Base-by-base conservation (phyloP, 1,140 invertebrate genomes). In the Neotoxoptera formosana region DNA sequence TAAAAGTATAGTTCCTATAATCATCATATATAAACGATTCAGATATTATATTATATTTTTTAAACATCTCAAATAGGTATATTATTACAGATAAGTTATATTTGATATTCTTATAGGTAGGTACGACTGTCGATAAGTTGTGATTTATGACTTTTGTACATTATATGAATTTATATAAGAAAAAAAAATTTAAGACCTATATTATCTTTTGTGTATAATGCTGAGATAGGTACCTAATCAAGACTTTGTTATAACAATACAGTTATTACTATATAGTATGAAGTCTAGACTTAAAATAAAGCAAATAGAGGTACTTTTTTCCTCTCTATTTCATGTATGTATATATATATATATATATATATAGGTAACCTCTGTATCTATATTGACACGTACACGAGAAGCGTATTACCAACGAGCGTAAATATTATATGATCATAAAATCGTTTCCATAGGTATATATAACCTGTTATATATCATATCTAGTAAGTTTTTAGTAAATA, bases 361-460 rank as follows among this genome's bases (percentile, higher is more conserved):
- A 41, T 41, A 41, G 41, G 41, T 41, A 41, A 41, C 41, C 41
- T 41, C 41, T 41, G 41, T 41, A 41, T 41, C 4, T 41, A 41
- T 41, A 41, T 41, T 41, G 4, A 41, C 30, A 41, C 30, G 60
- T 76, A 17, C n/a, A 76, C n/a, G 60, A 76, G 51, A 14, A 1
- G 2, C 11, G 60, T 76, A n/a, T 76, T 76, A 76, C 30, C 30
- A 76, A 76, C 30, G 60, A 6, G 14, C n/a, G 60, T 76, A 76
- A 76, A 76, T 76, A 76, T 76, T 76, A 76, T 76, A 76, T n/a
- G 60, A 76, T 76, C 60, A 67, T 67, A 67, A 67, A 67, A 67
- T 67, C 60, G 41, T 41, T 41, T 41, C 41, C 41, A 41, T 41
- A 41, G 2, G 2, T 41, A 41, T 41, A 41, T 1, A 41, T 41